Conservation (phyloP, 1,140 invertebrate species). For the Neuroterus valhalla region DNA sequence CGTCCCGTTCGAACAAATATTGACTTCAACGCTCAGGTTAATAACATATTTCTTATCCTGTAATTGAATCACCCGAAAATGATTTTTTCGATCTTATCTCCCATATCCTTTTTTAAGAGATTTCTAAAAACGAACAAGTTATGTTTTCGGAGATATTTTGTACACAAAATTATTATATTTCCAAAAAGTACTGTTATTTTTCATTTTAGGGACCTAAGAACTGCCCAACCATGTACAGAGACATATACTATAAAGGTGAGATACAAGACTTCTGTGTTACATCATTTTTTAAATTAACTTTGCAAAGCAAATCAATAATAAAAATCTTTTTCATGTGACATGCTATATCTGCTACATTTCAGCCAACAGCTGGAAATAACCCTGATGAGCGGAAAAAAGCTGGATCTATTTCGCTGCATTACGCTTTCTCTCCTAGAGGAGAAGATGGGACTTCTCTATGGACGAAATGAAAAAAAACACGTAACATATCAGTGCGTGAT, state of each 20-base stretch:
- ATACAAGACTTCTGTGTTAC: constrained; percentile 2
- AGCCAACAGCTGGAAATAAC: constrained; percentile 74
- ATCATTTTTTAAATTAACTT: too few species aligned
- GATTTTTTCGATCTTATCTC: too few species aligned
- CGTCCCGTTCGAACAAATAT: constrained; percentile 96
- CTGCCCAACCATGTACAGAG: constrained; percentile 90
- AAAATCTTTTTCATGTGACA: too few species aligned
- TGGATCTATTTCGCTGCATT: constrained; percentile 60
- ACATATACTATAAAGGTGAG: constrained; percentile 89
- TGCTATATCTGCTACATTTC: constrained; percentile 44
- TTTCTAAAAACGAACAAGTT: background rate
- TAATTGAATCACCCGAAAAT: too few species aligned
- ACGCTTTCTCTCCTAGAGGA: constrained; percentile 64
- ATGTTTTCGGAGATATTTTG: background rate
- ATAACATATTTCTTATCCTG: background rate
- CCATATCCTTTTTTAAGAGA: background rate
- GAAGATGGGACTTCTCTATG: constrained; percentile 65
- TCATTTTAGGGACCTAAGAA: constrained; percentile 82
- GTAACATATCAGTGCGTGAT: constrained; percentile 67
- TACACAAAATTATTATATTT: constrained; percentile 30
- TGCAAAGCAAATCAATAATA: too few species aligned
- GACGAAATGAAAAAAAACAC: constrained; percentile 61
- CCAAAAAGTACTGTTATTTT: constrained; percentile 48
- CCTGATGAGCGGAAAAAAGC: constrained; percentile 47
- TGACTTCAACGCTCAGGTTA: constrained; percentile 88